These are phyloP conservation scores for Parotia lawesii DNA, from an alignment of 2,113 vertebrate species.

Conservation along the genomic window DNA sequence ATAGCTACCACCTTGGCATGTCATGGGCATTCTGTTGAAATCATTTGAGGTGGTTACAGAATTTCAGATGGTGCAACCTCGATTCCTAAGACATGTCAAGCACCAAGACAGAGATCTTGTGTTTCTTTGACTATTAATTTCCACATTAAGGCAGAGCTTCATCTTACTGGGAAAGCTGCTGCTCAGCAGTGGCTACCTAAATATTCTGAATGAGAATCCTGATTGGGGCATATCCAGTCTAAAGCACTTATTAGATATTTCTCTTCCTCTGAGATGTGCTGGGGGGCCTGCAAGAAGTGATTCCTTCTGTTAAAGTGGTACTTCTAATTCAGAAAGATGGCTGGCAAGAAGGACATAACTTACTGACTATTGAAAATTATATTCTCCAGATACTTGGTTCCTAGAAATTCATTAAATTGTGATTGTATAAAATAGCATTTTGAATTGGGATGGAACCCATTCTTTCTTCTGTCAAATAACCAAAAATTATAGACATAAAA, in stretches of 20 bases:
- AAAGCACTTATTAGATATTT: not conserved
- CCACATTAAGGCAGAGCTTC: not conserved
- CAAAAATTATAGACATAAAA: not conserved
- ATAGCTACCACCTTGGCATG: not conserved
- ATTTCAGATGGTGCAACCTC: not conserved
- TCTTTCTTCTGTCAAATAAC: not conserved
- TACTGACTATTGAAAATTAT: not conserved
- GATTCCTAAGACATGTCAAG: not conserved
- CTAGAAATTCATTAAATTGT: not conserved
- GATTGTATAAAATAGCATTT: not conserved
- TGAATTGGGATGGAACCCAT: not conserved
- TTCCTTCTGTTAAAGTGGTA: not conserved
- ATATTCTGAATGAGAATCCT: not conserved
- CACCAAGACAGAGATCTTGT: not conserved
- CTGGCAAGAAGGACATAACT: not conserved
- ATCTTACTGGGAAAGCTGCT: not conserved
- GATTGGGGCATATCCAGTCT: not conserved
- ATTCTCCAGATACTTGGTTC: not conserved
- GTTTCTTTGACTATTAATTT: not conserved
- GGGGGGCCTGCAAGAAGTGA: not conserved
- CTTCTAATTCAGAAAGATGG: not conserved
- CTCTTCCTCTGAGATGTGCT: not conserved
- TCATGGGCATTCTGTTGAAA: not conserved
- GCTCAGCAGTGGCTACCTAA: not conserved
- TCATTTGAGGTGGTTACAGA: not conserved